These are phyloP conservation scores for Prenolepis imparis DNA, from an alignment of 2,888 invertebrate species.

Conservation along the genomic window DNA sequence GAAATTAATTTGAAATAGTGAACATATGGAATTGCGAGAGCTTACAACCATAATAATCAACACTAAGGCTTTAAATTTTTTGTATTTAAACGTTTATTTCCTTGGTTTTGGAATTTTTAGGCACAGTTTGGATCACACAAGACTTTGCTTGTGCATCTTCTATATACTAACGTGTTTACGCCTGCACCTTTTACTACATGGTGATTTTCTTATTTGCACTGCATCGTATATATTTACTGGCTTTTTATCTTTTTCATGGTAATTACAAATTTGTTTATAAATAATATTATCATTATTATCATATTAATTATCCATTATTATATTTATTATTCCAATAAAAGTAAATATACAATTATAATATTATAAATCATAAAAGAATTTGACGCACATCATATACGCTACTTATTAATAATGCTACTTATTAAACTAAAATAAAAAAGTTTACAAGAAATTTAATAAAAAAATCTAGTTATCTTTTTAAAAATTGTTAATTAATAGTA, in stretches of 20 bases:
- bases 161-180: constrained; percentile 5
- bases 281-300: not conserved
- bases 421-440: no score
- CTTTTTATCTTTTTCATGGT: not conserved
- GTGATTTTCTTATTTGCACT: not conserved
- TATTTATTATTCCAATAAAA: no score
- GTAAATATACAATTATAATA: no score
- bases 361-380: no score
- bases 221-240: not conserved
- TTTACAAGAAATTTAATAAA: no score
- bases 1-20: no score
- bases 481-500: no score
- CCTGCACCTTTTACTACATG: not conserved
- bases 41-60: not conserved
- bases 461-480: no score
- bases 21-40: not conserved
- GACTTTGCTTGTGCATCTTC: not conserved
- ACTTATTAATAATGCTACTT: no score
- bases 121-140: not conserved
- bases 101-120: not conserved
- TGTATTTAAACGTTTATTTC: not conserved
- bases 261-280: not conserved
- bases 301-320: not conserved
- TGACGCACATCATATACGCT: no score
- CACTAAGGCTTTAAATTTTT: not conserved